Base-by-base conservation (phyloP, 1,140 invertebrate genomes). In the Gryon sp. region DNA sequence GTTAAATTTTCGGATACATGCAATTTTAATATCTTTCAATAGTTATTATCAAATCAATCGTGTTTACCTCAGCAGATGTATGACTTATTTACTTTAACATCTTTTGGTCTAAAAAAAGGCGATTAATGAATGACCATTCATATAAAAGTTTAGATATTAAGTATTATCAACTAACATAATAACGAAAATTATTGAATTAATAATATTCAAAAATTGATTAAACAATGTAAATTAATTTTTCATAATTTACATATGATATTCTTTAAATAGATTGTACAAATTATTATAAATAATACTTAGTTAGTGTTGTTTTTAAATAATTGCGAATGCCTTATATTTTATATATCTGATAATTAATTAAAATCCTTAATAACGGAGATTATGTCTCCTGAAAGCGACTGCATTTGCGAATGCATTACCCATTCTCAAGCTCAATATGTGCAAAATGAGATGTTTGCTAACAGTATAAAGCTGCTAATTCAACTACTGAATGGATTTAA, bases 371-470 rank as follows among this genome's bases (percentile, higher is more conserved):
- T 55, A 66, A 46, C 19, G 36, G 2, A 53, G 62, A 55, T 55
- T 55, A 66, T 38, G 48, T 55, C 28, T 15, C 28, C 26, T 0
- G 62, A 24, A 53, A 65, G 53, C 40, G 50, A 32, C 22, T 66
- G 20, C 28, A 32, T 50, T 59, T 40, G 4, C 24, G 8, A 59
- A 43, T 60, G 14, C 53, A 62, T 72, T 72, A 62, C 62, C 18
- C 22, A 72, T 72, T 72, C 48, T 53, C 36, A 53, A 55, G 57
- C 57, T 62, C 40, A 62, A 72, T 72, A 72, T 72, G 68, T 62
- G 50, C 48, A 36, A 72, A 62, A 38, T 62, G 48, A 72, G 57
- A 72, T 72, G 20, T 72, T 72, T 72, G 68, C 48, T 32, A 72
- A 62, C 57, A 62, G 68, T 62, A 57, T 55, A 48, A 62, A 57